phyloP scores from a whole-genome alignment of 1,140 invertebrate species.

The Notospermus geniculatus region DNA sequence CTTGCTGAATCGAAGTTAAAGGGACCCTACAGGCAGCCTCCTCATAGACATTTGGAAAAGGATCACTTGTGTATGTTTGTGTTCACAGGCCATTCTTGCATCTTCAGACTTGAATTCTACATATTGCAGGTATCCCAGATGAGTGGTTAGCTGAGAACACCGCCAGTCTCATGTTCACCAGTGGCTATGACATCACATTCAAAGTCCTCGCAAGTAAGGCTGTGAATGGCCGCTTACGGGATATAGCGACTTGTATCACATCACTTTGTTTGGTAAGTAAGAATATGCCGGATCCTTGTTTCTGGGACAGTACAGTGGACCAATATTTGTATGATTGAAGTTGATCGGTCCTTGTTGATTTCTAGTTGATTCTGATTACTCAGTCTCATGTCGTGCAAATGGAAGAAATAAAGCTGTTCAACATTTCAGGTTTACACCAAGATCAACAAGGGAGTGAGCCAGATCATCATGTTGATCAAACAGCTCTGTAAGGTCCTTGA shows the following conservation, averaged over 20 bases:
- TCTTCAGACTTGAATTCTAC: not conserved
- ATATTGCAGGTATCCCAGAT: slow-evolving; percentile 46
- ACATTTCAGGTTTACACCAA: slow-evolving; percentile 47
- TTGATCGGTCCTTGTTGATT: too few relatives aligned
- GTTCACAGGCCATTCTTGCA: not conserved
- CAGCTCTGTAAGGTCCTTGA: slow-evolving; percentile 44
- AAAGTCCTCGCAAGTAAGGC: slow-evolving; percentile 52
- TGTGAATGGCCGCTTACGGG: slow-evolving; percentile 49
- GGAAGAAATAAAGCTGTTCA: not conserved
- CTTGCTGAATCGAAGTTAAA: not conserved
- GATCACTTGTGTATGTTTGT: too few relatives aligned
- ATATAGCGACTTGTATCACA: slow-evolving; percentile 46
- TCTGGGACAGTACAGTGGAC: too few relatives aligned
- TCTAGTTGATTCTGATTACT: not conserved
- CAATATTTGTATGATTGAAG: not conserved
- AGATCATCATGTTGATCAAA: slow-evolving; percentile 44
- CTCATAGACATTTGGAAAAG: too few relatives aligned
- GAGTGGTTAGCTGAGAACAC: slow-evolving; percentile 53
- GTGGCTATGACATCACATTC: slow-evolving; percentile 48
- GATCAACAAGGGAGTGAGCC: slow-evolving; percentile 38
- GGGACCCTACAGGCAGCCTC: too few relatives aligned
- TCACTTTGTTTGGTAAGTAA: slow-evolving; percentile 50
- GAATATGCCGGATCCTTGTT: too few relatives aligned
- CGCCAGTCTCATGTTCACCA: slow-evolving; percentile 45
- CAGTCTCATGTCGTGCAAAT: not conserved